Evolutionary conservation across 2,113 vertebrate species (phyloP).

Genomic region (Crotalus horridus): DNA sequence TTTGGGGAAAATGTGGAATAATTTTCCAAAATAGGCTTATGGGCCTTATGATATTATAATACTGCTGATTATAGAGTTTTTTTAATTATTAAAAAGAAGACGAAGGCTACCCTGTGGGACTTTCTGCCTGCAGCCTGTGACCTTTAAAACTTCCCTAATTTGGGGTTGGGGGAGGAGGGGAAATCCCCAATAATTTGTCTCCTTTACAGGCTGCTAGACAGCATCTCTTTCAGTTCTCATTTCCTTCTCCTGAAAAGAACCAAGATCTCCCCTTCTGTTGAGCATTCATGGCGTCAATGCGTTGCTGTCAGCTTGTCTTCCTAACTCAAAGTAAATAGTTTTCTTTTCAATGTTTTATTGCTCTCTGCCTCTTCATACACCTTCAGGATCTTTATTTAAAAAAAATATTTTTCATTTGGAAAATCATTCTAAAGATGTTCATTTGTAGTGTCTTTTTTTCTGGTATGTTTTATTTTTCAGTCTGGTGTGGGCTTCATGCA

Average conservation of each 20-base stretch:
- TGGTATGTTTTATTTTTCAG: conserved; percentile 58
- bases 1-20: background rate
- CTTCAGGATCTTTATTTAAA: background rate
- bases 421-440: background rate
- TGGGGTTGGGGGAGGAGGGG: background rate
- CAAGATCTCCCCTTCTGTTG: background rate
- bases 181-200: conserved; percentile 39
- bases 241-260: background rate
- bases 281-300: conserved; percentile 35
- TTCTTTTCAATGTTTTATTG: background rate
- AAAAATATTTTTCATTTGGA: background rate
- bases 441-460: background rate
- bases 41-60: background rate
- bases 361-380: background rate
- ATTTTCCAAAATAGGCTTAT: background rate
- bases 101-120: conserved; percentile 25
- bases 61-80: background rate
- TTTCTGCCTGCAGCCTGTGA: conserved; percentile 44
- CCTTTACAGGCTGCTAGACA: conserved; percentile 8
- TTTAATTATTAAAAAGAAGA: background rate
- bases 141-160: background rate
- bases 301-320: conserved; percentile 42
- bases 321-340: conserved; percentile 64
- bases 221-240: conserved; percentile 41
- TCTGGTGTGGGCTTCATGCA: conserved; percentile 48